A percentile compares a stretch with the other conserved stretches of the same genome.
phyloP scores from a whole-genome alignment of 2,888 invertebrate species.

The Molanna angustata region DNA sequence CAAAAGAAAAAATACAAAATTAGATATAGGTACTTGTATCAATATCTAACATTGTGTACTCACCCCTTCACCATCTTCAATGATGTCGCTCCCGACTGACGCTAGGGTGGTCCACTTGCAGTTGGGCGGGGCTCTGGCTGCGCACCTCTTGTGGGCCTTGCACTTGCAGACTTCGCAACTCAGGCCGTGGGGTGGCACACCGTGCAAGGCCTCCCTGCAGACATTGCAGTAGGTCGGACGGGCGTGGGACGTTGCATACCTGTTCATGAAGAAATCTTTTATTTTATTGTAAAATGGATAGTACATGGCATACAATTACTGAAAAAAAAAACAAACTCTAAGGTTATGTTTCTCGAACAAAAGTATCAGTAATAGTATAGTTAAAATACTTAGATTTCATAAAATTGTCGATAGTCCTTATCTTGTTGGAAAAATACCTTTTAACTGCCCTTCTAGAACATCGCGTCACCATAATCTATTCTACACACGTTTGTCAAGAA shows the following conservation, averaged over 20 bases:
- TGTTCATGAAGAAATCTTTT: slow-evolving; percentile 33
- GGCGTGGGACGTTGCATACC: slow-evolving; percentile 90
- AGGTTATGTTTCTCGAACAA: background rate
- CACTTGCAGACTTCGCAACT: slow-evolving; percentile 98
- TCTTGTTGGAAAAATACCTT: too few species aligned
- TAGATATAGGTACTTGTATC: too few species aligned
- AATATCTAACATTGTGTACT: too few species aligned
- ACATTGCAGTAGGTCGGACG: slow-evolving; percentile 97
- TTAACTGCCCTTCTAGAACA: too few species aligned
- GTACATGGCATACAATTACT: background rate
- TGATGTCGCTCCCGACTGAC: slow-evolving; percentile 91
- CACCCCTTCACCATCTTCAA: slow-evolving; percentile 90
- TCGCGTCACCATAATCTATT: too few species aligned
- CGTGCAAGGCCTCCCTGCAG: slow-evolving; percentile 88
- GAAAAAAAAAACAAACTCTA: background rate
- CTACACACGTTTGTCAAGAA: too few species aligned
- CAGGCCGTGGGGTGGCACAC: slow-evolving; percentile 92
- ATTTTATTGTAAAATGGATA: too few species aligned
- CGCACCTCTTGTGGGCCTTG: slow-evolving; percentile 95
- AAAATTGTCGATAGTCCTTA: too few species aligned
- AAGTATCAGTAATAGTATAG: too few species aligned
- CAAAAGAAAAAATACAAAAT: too few species aligned
- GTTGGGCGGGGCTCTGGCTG: slow-evolving; percentile 86
- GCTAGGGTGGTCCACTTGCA: slow-evolving; percentile 98
- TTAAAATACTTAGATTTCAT: too few species aligned